Percentiles rank a stretch among this genome's conserved stretches.
Conservation (phyloP, 1,140 invertebrate genomes). For the Zaprionus kolodkinae region DNA sequence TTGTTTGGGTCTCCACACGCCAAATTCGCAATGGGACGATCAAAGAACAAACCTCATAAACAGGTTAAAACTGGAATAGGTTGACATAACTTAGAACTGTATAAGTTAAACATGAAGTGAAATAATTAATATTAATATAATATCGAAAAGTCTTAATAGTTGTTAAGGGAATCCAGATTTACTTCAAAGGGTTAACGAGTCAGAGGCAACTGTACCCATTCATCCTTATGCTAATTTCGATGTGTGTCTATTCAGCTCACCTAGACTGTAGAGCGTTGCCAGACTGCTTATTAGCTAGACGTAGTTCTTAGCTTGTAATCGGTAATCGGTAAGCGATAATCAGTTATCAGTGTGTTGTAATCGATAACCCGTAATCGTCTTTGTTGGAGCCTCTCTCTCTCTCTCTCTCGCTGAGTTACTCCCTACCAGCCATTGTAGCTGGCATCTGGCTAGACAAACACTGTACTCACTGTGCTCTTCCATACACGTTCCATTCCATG, state of each 20-base stretch:
- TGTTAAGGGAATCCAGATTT: not conserved
- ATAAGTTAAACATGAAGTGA: no score
- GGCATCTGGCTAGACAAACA: slow-evolving; percentile 19
- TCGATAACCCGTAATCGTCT: slow-evolving; percentile 60
- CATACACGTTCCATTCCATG: not conserved
- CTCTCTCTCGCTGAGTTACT: not conserved
- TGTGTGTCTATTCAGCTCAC: no score
- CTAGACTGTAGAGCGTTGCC: no score
- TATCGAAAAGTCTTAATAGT: not conserved
- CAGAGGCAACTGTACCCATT: not conserved
- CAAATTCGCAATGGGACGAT: not conserved
- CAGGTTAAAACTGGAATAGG: not conserved
- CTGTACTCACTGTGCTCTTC: not conserved
- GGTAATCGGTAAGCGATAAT: slow-evolving; percentile 34
- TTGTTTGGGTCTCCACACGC: not conserved
- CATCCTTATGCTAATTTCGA: no score
- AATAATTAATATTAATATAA: no score
- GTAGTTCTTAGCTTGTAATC: not conserved
- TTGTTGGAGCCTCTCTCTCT: not conserved
- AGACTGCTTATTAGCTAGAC: not conserved
- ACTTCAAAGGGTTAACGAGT: not conserved
- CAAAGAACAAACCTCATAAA: not conserved
- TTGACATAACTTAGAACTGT: no score
- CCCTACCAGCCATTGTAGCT: not conserved
- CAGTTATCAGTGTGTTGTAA: slow-evolving; percentile 60